Base-by-base conservation (phyloP, 2,797 vertebrate genomes). In the Eulemur mongoz region DNA sequence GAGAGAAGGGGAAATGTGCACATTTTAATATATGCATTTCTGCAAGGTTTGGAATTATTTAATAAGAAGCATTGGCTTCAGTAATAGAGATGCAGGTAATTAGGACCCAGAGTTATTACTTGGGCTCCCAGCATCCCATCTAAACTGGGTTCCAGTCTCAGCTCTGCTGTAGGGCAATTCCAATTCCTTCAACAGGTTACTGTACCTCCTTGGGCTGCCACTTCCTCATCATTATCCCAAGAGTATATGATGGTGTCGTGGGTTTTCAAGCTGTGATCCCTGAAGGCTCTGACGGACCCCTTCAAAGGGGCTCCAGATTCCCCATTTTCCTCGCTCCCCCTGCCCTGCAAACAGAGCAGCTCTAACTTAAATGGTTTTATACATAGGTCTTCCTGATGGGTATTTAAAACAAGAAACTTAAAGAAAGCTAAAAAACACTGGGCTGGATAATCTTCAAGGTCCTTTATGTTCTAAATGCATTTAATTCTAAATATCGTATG, bases 321-420 rank as follows among this genome's bases (percentile, higher is more conserved):
- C 27, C 7, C 12, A 52, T 27, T 20, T 17, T 61, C 11, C 40
- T 86, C 27, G 15, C 20, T 14, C 70, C 57, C 45, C 18, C 45
- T 84, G 12, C 35, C n/a, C 67, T 61, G 32, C 15, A 13, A 75
- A 52, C 57, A 48, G 13, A 89, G 12, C 23, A 83, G 38, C 40
- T 79, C 43, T 73, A 30, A 52, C 50, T 45, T 40, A 45, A 25
- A 48, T 67, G 30, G 23, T 27, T 63, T 89, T 75, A 38, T 25
- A 40, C 30, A 61, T 1, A 48, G n/a, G 63, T 48, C 61, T 96
- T 82, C 40, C 69, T 35, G 43, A 54, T 38, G 30, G 27, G 15
- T 81, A 22, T 48, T 93, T 79, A 94, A 91, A 88, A 22, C 48
- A 91, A 32, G 72, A 91, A 93, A n/a, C 30, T 57, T 75, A 70